These are phyloP conservation scores for Halictus rubicundus DNA, from an alignment of 1,140 invertebrate genomes.

Conservation along the genomic window DNA sequence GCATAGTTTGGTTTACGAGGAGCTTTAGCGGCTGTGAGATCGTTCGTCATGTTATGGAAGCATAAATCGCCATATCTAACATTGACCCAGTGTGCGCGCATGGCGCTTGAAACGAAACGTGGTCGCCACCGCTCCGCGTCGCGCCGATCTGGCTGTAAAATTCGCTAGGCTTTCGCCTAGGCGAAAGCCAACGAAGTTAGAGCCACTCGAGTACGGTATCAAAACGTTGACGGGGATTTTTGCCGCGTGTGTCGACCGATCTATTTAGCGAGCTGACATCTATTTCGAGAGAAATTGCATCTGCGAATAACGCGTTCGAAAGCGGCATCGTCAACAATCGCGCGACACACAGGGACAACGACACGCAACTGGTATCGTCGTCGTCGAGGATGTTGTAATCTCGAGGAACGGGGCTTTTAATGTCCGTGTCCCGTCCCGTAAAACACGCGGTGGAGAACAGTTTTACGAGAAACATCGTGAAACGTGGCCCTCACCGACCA, in stretches of 20 bases:
- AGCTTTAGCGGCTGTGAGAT: no score
- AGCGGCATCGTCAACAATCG: neutral
- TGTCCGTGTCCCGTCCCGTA: neutral
- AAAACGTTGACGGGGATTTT: constrained; percentile 11
- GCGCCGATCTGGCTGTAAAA: neutral
- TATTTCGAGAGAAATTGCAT: constrained; percentile 38
- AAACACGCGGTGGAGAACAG: neutral
- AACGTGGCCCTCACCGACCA: neutral
- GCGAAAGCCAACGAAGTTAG: neutral
- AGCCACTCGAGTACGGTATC: neutral
- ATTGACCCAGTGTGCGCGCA: neutral
- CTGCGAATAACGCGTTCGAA: constrained; percentile 19
- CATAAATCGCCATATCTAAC: neutral
- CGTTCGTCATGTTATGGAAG: neutral
- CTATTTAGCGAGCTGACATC: constrained; percentile 27
- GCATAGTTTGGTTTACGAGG: no score
- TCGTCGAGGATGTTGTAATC: no score
- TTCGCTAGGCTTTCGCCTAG: constrained; percentile 14
- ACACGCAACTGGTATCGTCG: neutral
- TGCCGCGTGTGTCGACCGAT: constrained; percentile 21
- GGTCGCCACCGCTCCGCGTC: no score
- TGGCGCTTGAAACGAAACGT: neutral
- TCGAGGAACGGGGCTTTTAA: no score
- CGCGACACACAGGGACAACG: neutral
- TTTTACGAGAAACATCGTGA: neutral